Evolutionary conservation across 2,888 invertebrate genomes (phyloP), one percentile per base, ranked within the genome.

Genomic region (Epirrita christyi): DNA sequence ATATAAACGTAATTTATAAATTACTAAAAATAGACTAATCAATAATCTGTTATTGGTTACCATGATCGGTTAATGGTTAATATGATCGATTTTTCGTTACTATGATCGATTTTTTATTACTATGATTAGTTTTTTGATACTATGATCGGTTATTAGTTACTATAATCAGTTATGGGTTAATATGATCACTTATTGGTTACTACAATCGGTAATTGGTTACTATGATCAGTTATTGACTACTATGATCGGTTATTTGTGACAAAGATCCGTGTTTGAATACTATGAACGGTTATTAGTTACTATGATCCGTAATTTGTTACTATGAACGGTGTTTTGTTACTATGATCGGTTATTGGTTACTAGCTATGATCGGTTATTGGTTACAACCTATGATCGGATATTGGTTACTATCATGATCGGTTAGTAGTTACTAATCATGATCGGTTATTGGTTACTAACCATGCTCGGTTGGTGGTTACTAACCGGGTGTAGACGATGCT

Each of bases 1-100:
- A 56, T 93, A 93, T 1, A 94, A 93, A 71, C 93, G 93, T 0
- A 3, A 21, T 21, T 21, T 21, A 21, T 4, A 4, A 21, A 21
- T 21, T 21, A 21, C 21, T 21, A 21, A 21, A 21, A 21, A 21
- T 21, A 21, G 21, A 3, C 21, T 21, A 21, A 21, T 3, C 21
- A 21, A 21, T 21, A 4, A 21, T 21, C 21, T 2, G 21, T 21
- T 21, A 21, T 2, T 21, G 21, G 21, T 21, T 3, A 21, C 4
- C 21, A 21, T 21, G 21, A 21, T 40, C 10, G 15, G n/a, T 11
- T 45, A 32, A 6, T 32, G 15, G n/a, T 43, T 43, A 45, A 29
- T 15, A 29, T 29, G 29, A 29, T 29, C 29, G 6, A 7, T 29
- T 6, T 0, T 32, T 32, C 0, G 8, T 7, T 32, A 32, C 8